A percentile compares a stretch with the other conserved stretches of the same genome.
phyloP scores from a whole-genome alignment of 2,888 invertebrate genomes.

The Tenthredo mesomela region DNA sequence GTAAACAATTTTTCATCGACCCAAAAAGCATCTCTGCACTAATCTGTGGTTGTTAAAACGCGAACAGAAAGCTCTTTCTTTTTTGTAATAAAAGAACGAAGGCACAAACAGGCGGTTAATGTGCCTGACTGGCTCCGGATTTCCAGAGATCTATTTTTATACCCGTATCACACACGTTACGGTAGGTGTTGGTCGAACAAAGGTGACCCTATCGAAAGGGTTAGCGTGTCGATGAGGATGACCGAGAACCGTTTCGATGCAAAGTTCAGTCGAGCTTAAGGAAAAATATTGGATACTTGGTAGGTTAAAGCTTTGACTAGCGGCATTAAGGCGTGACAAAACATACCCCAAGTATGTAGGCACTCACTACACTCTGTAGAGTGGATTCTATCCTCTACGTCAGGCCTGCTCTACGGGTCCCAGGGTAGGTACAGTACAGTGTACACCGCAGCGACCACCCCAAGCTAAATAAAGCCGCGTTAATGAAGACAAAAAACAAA shows the following conservation, averaged over 20 bases:
- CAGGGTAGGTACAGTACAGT: neutral
- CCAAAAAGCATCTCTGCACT: neutral
- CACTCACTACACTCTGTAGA: neutral
- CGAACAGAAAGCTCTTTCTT: neutral
- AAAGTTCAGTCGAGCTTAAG: constrained; percentile 70
- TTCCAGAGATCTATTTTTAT: constrained; percentile 11
- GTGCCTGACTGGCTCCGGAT: neutral
- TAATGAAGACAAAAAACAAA: constrained; percentile 6
- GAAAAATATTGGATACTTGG: constrained; percentile 23
- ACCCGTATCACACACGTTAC: neutral
- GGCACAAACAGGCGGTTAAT: neutral
- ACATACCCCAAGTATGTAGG: constrained; percentile 29
- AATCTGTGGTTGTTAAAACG: neutral
- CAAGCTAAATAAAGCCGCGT: neutral
- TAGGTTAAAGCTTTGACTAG: constrained; percentile 45
- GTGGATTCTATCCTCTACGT: constrained; percentile 1
- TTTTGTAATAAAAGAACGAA: neutral
- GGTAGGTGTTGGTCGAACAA: constrained; percentile 35
- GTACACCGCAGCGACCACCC: neutral
- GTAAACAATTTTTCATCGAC: neutral
- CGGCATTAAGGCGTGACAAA: constrained; percentile 44
- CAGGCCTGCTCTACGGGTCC: no score
- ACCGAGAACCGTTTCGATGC: constrained; percentile 58
- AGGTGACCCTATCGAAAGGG: constrained; percentile 46
- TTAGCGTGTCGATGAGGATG: constrained; percentile 50